Evolutionary conservation across 2,888 invertebrate species (phyloP).

Genomic region (Lochmaea crataegi): DNA sequence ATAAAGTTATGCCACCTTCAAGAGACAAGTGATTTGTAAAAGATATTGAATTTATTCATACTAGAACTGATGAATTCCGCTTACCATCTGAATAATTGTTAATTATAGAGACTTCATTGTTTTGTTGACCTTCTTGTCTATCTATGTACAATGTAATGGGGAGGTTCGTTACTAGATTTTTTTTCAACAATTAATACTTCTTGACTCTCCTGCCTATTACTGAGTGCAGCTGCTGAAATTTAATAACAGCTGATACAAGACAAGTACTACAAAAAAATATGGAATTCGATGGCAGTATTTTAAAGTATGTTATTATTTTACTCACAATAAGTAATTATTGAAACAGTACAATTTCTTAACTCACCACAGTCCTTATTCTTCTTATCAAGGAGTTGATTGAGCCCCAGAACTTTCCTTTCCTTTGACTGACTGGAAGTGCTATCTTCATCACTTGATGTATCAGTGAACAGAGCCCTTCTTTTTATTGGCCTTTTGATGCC

Average conservation of each 20-base stretch:
- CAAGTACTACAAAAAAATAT: background rate
- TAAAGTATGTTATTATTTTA: constrained; percentile 18
- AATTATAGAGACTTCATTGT: constrained; percentile 12
- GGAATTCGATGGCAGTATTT: constrained; percentile 7
- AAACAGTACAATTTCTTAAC: constrained; percentile 1
- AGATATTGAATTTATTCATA: background rate
- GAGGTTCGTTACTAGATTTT: background rate
- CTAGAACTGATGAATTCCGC: background rate
- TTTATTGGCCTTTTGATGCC: constrained; percentile 21
- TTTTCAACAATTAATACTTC: background rate
- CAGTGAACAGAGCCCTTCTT: constrained; percentile 22
- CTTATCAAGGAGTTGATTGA: background rate
- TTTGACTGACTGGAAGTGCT: constrained; percentile 14
- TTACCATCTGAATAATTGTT: constrained; percentile 16
- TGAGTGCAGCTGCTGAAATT: constrained; percentile 9
- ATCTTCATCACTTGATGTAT: constrained; percentile 23
- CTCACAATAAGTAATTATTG: constrained; percentile 1
- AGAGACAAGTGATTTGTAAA: background rate
- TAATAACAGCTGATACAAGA: constrained; percentile 1
- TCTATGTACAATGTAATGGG: background rate
- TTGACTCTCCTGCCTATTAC: constrained; percentile 1
- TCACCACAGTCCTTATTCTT: background rate
- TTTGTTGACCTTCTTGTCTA: constrained; percentile 12
- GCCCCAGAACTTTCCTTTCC: constrained; percentile 2
- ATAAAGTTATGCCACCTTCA: background rate